These are phyloP conservation scores for Dastarcus helophoroides DNA, from an alignment of 2,888 invertebrate genomes.

Conservation along the genomic window DNA sequence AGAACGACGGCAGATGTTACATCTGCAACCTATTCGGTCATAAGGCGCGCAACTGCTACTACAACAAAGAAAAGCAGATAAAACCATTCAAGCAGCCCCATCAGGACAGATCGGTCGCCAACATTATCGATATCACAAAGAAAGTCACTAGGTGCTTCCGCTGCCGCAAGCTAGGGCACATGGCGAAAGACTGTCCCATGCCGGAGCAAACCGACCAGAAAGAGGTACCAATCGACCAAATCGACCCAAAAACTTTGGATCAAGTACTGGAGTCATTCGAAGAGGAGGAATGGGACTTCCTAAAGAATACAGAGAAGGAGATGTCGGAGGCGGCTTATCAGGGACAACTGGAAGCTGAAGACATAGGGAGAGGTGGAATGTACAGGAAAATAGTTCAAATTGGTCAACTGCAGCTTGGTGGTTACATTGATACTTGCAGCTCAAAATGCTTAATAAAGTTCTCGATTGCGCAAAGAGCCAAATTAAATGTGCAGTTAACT, in stretches of 20 bases:
- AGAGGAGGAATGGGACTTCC: slow-evolving; percentile 11
- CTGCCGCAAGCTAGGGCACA: slow-evolving; percentile 9
- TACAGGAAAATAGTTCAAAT: slow-evolving; percentile 2
- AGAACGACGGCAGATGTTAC: slow-evolving; percentile 6
- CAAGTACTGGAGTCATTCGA: slow-evolving; percentile 10
- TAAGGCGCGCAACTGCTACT: slow-evolving; percentile 5
- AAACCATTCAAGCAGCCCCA: not conserved
- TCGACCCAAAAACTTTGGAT: slow-evolving; percentile 3
- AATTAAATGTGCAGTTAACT: slow-evolving; percentile 9
- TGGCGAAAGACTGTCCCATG: slow-evolving; percentile 5
- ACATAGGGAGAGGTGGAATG: not conserved
- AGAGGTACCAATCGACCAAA: slow-evolving; percentile 4
- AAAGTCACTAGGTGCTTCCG: slow-evolving; percentile 8
- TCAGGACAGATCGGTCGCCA: not conserved
- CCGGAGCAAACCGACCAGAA: not conserved
- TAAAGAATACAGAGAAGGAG: slow-evolving; percentile 3
- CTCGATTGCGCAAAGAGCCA: slow-evolving; percentile 8
- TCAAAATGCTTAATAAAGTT: slow-evolving; percentile 10
- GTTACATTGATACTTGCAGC: slow-evolving; percentile 11
- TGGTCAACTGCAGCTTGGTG: slow-evolving; percentile 6
- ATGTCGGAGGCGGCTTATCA: no score
- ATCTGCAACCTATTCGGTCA: slow-evolving; percentile 7
- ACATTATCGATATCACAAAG: slow-evolving; percentile 6
- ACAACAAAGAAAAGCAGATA: not conserved
- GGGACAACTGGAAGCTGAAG: not conserved